A percentile compares a stretch with the other conserved stretches of the same genome.
Evolutionary conservation across 2,888 invertebrate species (phyloP).

Genomic region (Trichogramma dendrolimi): DNA sequence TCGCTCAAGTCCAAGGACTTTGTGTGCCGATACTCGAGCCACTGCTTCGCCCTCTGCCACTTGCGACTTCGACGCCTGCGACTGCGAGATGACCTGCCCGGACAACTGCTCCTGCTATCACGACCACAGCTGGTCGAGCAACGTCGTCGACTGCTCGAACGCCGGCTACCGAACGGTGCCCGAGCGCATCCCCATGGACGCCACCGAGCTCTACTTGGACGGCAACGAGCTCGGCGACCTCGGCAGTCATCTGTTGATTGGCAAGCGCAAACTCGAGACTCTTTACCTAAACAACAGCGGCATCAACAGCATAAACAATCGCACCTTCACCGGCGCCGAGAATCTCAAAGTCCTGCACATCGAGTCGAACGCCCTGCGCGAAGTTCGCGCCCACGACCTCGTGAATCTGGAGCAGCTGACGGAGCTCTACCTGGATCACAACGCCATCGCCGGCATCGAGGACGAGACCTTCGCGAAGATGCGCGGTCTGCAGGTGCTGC

Average conservation of each 20-base stretch:
- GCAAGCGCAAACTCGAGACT: conserved; percentile 75
- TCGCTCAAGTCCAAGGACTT: conserved; percentile 72
- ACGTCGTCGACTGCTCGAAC: conserved; percentile 78
- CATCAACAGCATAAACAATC: conserved; percentile 71
- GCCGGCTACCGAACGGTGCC: conserved; percentile 72
- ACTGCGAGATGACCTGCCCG: conserved; percentile 88
- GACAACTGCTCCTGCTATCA: conserved; percentile 82
- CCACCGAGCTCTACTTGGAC: conserved; percentile 81
- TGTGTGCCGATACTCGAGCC: conserved; percentile 75
- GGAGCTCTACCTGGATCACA: conserved; percentile 73
- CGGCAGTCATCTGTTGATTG: conserved; percentile 81
- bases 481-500: conserved; percentile 67
- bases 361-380: conserved; percentile 70
- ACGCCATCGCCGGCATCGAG: conserved; percentile 68
- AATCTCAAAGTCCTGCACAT: conserved; percentile 71
- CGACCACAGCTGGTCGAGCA: conserved; percentile 80
- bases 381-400: conserved; percentile 73
- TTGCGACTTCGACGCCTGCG: conserved; percentile 89
- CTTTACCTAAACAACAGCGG: conserved; percentile 76
- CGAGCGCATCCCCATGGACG: conserved; percentile 81
- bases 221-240: conserved; percentile 76
- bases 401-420: conserved; percentile 69
- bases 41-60: conserved; percentile 81
- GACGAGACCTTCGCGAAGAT: conserved; percentile 74
- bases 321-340: conserved; percentile 77